Conservation (phyloP, 1,140 invertebrate genomes). For the Lithobius niger region DNA sequence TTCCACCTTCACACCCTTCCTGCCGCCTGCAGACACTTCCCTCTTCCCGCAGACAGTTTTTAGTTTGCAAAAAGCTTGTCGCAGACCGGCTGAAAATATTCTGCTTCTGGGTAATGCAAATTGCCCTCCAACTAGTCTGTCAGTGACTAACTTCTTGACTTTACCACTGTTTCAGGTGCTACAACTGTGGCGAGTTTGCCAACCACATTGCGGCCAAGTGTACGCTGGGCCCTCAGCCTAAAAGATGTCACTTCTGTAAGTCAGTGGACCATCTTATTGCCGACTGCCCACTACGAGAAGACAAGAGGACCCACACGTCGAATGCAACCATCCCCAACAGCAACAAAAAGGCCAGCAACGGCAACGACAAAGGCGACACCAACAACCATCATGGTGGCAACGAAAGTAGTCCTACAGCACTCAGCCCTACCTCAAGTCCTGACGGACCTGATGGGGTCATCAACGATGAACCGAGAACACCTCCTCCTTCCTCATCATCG, state of each 20-base stretch:
- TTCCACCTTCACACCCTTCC: too few species aligned
- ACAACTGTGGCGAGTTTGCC: constrained; percentile 80
- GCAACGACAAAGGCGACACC: not conserved
- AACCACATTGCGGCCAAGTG: constrained; percentile 83
- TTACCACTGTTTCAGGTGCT: constrained; percentile 49
- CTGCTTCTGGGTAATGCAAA: too few species aligned
- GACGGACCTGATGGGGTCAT: not conserved
- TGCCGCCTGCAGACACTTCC: too few species aligned
- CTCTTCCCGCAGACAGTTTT: too few species aligned
- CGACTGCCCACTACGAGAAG: constrained; percentile 51
- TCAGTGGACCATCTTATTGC: constrained; percentile 70
- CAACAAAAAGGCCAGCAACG: not conserved
- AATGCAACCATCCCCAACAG: not conserved
- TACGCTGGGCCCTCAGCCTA: constrained; percentile 66
- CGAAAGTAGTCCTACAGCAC: not conserved
- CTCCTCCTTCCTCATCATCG: not conserved
- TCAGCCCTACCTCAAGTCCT: not conserved
- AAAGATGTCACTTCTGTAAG: constrained; percentile 76
- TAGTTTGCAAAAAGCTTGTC: too few species aligned
- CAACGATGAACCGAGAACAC: too few species aligned
- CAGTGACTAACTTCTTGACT: too few species aligned
- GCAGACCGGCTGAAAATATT: too few species aligned
- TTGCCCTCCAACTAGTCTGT: too few species aligned
- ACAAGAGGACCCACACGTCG: constrained; percentile 13
- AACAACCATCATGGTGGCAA: not conserved